Evolutionary conservation across 2,888 invertebrate species (phyloP), one percentile per base, ranked within the genome.

Genomic region (Tachina lurida): DNA sequence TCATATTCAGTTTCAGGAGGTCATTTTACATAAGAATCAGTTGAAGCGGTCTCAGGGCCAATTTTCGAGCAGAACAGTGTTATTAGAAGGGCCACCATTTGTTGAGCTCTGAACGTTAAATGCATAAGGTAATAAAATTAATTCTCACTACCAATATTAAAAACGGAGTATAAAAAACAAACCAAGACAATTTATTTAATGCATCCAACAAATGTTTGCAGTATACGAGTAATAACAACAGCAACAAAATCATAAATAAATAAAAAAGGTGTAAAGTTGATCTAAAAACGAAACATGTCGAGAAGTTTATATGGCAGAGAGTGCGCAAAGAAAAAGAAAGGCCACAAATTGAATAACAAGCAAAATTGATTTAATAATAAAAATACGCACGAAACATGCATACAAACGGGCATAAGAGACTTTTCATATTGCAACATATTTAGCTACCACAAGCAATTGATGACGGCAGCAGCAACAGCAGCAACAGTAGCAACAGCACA

Each of bases 341-440:
- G 31, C 71, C 73, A 78, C 83, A 86, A 85, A 86, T 86, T 86
- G 83, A 86, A 86, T 86, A 83, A 86, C 86, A 86, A 86, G 86
- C 79, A 76, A 86, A 86, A 86, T 86, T 86, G 86, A 86, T 86
- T 86, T 86, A 86, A 86, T 86, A 86, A 81, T 81, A 81, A 81
- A 81, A 81, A 54, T 81, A 60, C 81, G 62, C 60, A 75, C 68
- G 62, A 75, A 83, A 31, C 31, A 31, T 31, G 31, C 31, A 31
- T 31, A 31, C 31, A 31, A 31, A 31, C 31, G 31, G 31, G 31
- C 31, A 70, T 47, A 79, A 71, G 74, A 68, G 79, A 86, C 67
- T 70, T 67, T 78, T 54, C 62, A 86, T 75, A 79, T 76, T 86
- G 83, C 75, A 82, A 78, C 78, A 78, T 75, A 82, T 82, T 85